Percentiles rank a stretch among this genome's conserved stretches.
phyloP scores from a whole-genome alignment of 2,888 invertebrate species.

The Pelosia muscerda region DNA sequence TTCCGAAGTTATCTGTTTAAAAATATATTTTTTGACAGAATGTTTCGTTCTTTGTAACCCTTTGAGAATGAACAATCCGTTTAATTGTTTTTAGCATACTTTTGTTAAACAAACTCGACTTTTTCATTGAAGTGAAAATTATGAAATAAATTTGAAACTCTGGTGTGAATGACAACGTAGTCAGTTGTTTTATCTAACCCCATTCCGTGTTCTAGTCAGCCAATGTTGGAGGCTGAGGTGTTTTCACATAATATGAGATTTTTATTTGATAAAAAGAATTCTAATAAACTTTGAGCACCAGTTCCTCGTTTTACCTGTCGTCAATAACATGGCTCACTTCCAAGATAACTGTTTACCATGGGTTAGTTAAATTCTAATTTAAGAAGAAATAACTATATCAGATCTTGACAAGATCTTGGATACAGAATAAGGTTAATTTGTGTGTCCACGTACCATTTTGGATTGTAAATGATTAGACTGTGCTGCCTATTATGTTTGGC shows the following conservation, averaged over 20 bases:
- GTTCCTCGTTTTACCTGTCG: too few species aligned
- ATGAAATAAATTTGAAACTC: background rate
- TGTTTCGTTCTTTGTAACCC: background rate
- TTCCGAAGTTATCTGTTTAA: background rate
- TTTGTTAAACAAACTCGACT: background rate
- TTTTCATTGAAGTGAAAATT: background rate
- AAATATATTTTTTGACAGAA: background rate
- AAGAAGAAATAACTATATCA: background rate
- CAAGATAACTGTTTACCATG: too few species aligned
- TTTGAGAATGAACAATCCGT: background rate
- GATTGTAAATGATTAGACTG: too few species aligned
- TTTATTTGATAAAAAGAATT: too few species aligned
- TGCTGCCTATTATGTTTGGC: too few species aligned
- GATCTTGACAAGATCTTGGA: background rate
- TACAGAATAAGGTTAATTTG: background rate
- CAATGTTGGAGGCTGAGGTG: too few species aligned
- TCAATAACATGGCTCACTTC: too few species aligned
- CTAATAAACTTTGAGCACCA: too few species aligned
- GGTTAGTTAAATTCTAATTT: background rate
- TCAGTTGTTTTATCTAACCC: background rate
- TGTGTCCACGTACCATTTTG: too few species aligned
- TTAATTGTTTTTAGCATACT: background rate
- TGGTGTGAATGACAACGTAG: background rate
- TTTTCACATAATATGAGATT: too few species aligned
- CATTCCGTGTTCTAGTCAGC: too few species aligned